These are phyloP conservation scores for Solenopsis fugax DNA, from an alignment of 1,140 invertebrate species.

Conservation along the genomic window DNA sequence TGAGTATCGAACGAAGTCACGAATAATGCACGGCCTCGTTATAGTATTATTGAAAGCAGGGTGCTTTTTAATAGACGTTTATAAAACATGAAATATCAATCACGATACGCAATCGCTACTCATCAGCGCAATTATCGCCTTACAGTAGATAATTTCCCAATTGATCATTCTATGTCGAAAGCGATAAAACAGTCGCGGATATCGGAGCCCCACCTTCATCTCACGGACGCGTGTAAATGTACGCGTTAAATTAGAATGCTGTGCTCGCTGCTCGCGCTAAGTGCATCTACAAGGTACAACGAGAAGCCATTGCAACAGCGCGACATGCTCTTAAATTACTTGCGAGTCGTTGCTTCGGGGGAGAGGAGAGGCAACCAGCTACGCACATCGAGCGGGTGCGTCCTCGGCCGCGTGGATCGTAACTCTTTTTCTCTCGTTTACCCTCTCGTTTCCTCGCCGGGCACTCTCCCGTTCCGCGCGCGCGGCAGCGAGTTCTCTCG, in stretches of 20 bases:
- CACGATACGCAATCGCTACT: background rate
- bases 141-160: background rate
- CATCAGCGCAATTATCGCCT: constrained; percentile 3
- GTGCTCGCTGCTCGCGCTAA: constrained; percentile 52
- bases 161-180: constrained; percentile 18
- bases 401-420: constrained; percentile 50
- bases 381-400: constrained; percentile 34
- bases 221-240: constrained; percentile 31
- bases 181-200: constrained; percentile 32
- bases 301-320: constrained; percentile 49
- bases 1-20: background rate
- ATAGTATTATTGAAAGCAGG: background rate
- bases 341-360: constrained; percentile 50
- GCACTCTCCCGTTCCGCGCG: constrained; percentile 4
- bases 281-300: constrained; percentile 57
- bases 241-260: constrained; percentile 58
- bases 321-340: constrained; percentile 63
- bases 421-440: constrained; percentile 66
- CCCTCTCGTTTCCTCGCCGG: background rate
- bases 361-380: constrained; percentile 35
- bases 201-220: background rate
- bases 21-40: constrained; percentile 16
- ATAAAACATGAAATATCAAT: constrained; percentile 27
- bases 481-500: constrained; percentile 56
- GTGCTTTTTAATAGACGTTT: background rate